A percentile compares a stretch with the other conserved stretches of the same genome.
These are phyloP conservation scores for Mohoua ochrocephala DNA, from an alignment of 2,113 vertebrate genomes.

Conservation along the genomic window DNA sequence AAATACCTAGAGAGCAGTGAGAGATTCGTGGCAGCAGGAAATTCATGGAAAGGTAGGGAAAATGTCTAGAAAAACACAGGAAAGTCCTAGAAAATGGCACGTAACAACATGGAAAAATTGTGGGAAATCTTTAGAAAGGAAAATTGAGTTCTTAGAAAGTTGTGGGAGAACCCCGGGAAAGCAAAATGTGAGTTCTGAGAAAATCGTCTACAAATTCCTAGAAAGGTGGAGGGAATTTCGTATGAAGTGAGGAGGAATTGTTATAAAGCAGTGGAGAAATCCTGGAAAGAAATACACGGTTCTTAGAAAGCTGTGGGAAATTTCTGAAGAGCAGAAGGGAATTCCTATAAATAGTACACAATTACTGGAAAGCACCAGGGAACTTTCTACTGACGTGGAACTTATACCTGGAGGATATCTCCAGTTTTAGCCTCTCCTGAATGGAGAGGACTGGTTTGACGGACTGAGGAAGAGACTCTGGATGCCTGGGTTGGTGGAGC, in stretches of 20 bases:
- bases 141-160: neutral
- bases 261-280: neutral
- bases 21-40: neutral
- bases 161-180: neutral
- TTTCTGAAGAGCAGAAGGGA: neutral
- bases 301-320: neutral
- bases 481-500: neutral
- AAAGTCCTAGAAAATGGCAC: neutral
- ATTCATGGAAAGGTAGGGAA: neutral
- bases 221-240: neutral
- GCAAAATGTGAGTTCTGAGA: neutral
- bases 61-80: neutral
- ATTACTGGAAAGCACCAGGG: neutral
- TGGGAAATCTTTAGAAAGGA: neutral
- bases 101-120: neutral
- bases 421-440: neutral
- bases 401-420: neutral
- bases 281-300: neutral
- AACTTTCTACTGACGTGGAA: neutral
- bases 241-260: neutral
- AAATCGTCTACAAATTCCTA: neutral
- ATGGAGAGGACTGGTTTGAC: neutral
- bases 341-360: neutral
- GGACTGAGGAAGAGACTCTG: neutral
- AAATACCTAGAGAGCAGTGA: neutral